Conservation (phyloP, 1,140 invertebrate genomes). For the Pseudomyrmex gracilis region DNA sequence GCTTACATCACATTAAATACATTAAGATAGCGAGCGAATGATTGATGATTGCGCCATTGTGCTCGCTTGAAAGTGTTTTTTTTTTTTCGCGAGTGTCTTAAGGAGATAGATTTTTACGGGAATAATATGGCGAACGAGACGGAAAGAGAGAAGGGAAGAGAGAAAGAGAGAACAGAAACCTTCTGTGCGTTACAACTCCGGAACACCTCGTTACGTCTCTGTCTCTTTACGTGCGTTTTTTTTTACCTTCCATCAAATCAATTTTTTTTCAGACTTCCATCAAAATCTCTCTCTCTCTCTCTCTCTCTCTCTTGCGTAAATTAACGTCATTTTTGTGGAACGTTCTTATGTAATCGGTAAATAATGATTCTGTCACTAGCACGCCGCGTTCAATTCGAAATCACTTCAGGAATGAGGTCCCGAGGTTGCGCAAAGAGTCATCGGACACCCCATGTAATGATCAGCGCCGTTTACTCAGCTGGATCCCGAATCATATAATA, state of each 20-base stretch:
- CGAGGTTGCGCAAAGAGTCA: conserved; percentile 17
- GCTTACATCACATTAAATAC: conserved; percentile 41
- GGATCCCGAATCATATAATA: conserved; percentile 71
- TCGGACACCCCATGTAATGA: conserved; percentile 58
- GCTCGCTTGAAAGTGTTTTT: conserved; percentile 26
- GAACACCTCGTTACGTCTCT: neutral
- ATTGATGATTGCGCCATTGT: conserved; percentile 37
- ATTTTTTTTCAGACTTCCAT: neutral
- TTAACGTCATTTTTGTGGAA: neutral
- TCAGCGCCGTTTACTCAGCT: conserved; percentile 69
- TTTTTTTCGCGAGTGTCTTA: conserved; percentile 20
- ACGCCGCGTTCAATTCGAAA: conserved; percentile 20
- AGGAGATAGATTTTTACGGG: neutral
- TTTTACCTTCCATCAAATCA: neutral
- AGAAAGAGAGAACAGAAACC: neutral
- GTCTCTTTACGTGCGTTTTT: neutral
- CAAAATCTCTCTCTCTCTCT: neutral
- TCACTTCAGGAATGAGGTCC: conserved; percentile 14
- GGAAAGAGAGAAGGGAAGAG: neutral
- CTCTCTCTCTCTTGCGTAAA: neutral
- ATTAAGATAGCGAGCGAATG: conserved; percentile 24
- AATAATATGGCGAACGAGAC: neutral
- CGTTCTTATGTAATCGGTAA: neutral
- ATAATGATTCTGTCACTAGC: conserved; percentile 6
- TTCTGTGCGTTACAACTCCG: conserved; percentile 8